phyloP scores from a whole-genome alignment of 2,888 invertebrate genomes.

The Scaptomyza reducta region DNA sequence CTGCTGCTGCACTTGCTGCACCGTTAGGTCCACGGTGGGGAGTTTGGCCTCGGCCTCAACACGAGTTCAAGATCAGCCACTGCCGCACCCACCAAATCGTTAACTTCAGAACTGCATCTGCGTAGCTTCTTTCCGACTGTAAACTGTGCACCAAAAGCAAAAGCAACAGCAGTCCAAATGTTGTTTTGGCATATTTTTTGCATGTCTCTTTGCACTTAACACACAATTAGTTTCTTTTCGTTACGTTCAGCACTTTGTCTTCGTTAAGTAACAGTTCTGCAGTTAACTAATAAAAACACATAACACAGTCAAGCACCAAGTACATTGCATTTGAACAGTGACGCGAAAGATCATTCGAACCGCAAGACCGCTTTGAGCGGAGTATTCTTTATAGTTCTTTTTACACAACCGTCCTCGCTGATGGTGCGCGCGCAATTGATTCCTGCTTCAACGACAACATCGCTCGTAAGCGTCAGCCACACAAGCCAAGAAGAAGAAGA shows the following conservation, averaged over 20 bases:
- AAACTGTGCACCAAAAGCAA: conserved; percentile 22
- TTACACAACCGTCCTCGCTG: conserved; percentile 77
- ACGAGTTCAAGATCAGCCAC: conserved; percentile 69
- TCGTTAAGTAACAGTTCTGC: conserved; percentile 54
- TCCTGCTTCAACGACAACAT: conserved; percentile 72
- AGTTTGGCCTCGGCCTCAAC: conserved; percentile 51
- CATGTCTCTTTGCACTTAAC: conserved; percentile 67
- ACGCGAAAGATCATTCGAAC: conserved; percentile 37
- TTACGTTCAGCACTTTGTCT: conserved; percentile 52
- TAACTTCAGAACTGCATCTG: conserved; percentile 31
- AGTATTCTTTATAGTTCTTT: conserved; percentile 33
- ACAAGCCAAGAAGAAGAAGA: conserved; percentile 42
- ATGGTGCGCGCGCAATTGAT: conserved; percentile 83
- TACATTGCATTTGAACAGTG: conserved; percentile 35
- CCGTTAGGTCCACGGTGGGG: conserved; percentile 59
- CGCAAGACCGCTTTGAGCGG: conserved; percentile 18
- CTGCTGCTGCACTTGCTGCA: conserved; percentile 66
- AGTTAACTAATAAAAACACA: conserved; percentile 63
- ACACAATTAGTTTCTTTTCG: conserved; percentile 56
- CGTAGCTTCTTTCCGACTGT: conserved; percentile 31
- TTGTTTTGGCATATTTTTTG: conserved; percentile 57
- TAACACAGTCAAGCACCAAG: conserved; percentile 42
- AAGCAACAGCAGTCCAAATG: conserved; percentile 37
- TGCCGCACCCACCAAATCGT: conserved; percentile 65
- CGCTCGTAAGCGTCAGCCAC: conserved; percentile 65